Evolutionary conservation across 2,113 vertebrate genomes (phyloP), one percentile per base, ranked within the genome.

Genomic region (Gymnocephalus cernua): DNA sequence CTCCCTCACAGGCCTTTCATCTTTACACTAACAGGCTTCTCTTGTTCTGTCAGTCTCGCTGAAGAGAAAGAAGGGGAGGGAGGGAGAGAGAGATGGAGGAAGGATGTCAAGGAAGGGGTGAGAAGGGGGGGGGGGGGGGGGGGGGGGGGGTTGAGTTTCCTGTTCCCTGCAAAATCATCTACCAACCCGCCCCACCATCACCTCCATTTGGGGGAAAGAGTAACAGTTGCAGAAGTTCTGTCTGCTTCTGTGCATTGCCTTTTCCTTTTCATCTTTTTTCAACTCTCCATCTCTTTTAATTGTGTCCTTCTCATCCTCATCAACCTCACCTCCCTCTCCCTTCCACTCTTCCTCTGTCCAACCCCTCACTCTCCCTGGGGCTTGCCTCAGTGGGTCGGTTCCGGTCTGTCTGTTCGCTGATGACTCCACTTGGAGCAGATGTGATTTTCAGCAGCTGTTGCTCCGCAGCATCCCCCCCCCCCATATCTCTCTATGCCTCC

Each of bases 351-450:
- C 79, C 75, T 80, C 78, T 79, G 77, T 84, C 89, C 85, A 86
- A 84, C 86, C 64, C 64, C 77, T 72, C 21, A 8, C 70, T 84
- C 63, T 85, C 91, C 88, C 77, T 2, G 74, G 89, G 86, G 89
- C 86, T 82, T 83, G 88, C 92, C 90, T 92, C 85, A 69, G 88
- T 92, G 88, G 90, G 90, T 92, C 68, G 85, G 88, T 94, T 94
- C 92, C 92, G 93, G 91, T 93, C 92, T 92, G 93, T 91, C 92
- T 94, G 92, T 87, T 93, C 89, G 84, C 90, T 94, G 93, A 94
- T 93, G 93, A 94, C 91, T 91, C 90, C 85, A 91, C 91, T 93
- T 85, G 86, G 89, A 90, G 86, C 94, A 95, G 93, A 94, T 94
- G 94, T 92, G 93, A 93, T 92, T 88, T 83, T 85, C 76, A 86